These are phyloP conservation scores for Leptinotarsa tumamoca DNA, from an alignment of 2,888 invertebrate species.

Conservation along the genomic window DNA sequence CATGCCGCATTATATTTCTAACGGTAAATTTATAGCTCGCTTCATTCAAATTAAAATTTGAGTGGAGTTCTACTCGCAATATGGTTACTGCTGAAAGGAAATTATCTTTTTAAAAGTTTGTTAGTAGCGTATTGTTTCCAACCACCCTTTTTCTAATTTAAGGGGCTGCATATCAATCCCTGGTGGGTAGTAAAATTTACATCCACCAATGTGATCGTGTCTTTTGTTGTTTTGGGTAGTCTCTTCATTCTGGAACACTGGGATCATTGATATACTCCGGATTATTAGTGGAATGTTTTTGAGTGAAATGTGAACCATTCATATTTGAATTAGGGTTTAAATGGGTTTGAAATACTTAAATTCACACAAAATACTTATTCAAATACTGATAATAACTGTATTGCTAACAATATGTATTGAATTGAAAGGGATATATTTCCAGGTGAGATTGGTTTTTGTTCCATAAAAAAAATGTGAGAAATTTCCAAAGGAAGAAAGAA, in stretches of 20 bases:
- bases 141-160: constrained; percentile 47
- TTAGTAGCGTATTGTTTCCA: constrained; percentile 58
- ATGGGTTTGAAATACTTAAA: not conserved
- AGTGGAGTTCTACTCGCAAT: constrained; percentile 61
- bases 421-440: no score
- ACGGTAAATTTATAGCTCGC: constrained; percentile 61
- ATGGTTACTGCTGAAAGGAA: constrained; percentile 56
- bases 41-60: constrained; percentile 66
- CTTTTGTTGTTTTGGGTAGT: constrained; percentile 34
- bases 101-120: constrained; percentile 58
- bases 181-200: constrained; percentile 43
- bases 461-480: no score
- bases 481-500: no score
- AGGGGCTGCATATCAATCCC: constrained; percentile 46
- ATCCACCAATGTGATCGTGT: constrained; percentile 40
- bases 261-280: not conserved
- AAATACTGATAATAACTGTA: no score
- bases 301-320: not conserved
- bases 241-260: not conserved
- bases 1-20: constrained; percentile 64
- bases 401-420: no score
- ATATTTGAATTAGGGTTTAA: not conserved
- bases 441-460: no score
- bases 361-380: not conserved
- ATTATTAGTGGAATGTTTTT: not conserved